phyloP scores from a whole-genome alignment of 1,140 invertebrate species.

The Camponotus floridanus region DNA sequence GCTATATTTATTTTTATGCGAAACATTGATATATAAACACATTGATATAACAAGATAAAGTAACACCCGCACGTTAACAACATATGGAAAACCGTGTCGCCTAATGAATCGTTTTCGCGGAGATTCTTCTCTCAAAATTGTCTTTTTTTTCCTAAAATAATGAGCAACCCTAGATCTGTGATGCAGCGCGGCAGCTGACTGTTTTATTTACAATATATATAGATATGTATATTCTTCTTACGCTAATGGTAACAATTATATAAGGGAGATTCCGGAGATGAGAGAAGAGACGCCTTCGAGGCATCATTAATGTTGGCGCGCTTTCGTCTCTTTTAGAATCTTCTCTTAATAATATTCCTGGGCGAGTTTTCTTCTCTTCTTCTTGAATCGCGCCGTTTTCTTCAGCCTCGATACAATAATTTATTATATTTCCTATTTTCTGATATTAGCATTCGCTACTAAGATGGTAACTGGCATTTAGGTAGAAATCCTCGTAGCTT shows the following conservation, averaged over 20 bases:
- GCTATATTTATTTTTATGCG: neutral
- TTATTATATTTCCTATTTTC: slow-evolving; percentile 75
- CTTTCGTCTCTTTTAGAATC: slow-evolving; percentile 60
- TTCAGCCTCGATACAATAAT: slow-evolving; percentile 77
- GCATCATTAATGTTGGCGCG: slow-evolving; percentile 82
- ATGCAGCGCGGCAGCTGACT: neutral
- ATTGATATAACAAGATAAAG: slow-evolving; percentile 30
- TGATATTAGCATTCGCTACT: slow-evolving; percentile 70
- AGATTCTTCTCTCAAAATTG: slow-evolving; percentile 38
- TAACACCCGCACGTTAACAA: slow-evolving; percentile 38
- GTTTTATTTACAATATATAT: slow-evolving; percentile 55
- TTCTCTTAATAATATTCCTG: slow-evolving; percentile 77
- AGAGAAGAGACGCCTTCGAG: slow-evolving; percentile 73
- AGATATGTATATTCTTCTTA: slow-evolving; percentile 48
- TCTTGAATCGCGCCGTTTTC: slow-evolving; percentile 63
- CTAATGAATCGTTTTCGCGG: slow-evolving; percentile 62
- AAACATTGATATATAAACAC: neutral
- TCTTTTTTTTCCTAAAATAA: slow-evolving; percentile 67
- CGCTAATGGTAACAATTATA: slow-evolving; percentile 78
- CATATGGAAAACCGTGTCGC: slow-evolving; percentile 29
- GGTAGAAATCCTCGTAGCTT: slow-evolving; percentile 17
- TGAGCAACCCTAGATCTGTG: slow-evolving; percentile 48
- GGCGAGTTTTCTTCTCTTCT: slow-evolving; percentile 64
- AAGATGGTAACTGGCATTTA: neutral
- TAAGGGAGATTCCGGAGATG: slow-evolving; percentile 74